These are phyloP conservation scores for Sterrhoptilus dennistouni DNA, from an alignment of 2,113 vertebrate genomes.

Conservation along the genomic window DNA sequence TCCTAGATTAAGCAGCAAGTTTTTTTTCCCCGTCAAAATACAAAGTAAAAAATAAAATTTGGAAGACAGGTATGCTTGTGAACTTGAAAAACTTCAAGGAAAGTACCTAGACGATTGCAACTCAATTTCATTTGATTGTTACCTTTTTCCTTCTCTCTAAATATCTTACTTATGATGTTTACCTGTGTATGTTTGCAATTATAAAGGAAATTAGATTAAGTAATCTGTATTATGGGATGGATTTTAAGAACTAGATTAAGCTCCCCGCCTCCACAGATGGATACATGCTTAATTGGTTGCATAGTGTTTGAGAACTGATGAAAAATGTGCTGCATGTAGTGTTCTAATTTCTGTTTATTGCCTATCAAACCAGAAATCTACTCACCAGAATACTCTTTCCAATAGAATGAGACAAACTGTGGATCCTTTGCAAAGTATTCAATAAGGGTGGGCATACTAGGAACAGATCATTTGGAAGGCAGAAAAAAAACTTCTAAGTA, in stretches of 20 bases:
- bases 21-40: neutral
- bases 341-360: neutral
- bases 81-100: neutral
- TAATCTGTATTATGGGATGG: neutral
- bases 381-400: neutral
- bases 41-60: neutral
- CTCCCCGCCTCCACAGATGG: neutral
- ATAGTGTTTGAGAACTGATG: neutral
- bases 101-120: neutral
- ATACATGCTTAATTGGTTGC: neutral
- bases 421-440: neutral
- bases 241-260: neutral
- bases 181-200: neutral
- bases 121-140: neutral
- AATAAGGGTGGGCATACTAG: neutral
- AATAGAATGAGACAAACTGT: neutral
- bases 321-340: neutral
- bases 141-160: neutral
- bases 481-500: neutral
- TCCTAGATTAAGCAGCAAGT: neutral
- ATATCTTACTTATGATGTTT: neutral
- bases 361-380: neutral
- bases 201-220: neutral
- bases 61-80: neutral
- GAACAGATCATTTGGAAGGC: neutral